Percentiles rank a stretch among this genome's conserved stretches.
These are phyloP conservation scores for Anastrepha obliqua DNA, from an alignment of 1,140 invertebrate species.

Conservation along the genomic window DNA sequence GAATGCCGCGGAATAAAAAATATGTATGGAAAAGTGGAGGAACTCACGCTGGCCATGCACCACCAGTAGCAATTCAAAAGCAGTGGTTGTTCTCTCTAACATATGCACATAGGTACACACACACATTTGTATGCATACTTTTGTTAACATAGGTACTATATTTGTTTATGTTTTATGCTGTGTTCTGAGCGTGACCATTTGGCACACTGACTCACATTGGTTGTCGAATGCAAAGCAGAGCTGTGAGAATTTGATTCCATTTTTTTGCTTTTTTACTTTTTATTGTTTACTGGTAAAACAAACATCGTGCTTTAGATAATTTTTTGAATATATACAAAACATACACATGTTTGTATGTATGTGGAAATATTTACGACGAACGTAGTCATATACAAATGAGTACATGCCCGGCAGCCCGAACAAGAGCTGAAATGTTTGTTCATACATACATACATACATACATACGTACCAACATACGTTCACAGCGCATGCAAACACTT, in stretches of 20 bases:
- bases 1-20: too few relatives aligned
- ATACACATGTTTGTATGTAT: not conserved
- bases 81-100: too few relatives aligned
- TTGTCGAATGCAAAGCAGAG: not conserved
- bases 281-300: slow-evolving; percentile 11
- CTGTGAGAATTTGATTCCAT: not conserved
- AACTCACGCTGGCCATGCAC: too few relatives aligned
- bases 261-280: not conserved
- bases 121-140: not conserved
- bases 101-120: not conserved
- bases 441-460: not conserved
- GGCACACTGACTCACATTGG: slow-evolving; percentile 52
- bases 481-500: not conserved
- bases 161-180: slow-evolving; percentile 12
- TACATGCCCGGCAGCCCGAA: not conserved
- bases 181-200: slow-evolving; percentile 33
- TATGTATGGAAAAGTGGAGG: too few relatives aligned
- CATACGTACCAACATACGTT: not conserved
- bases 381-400: not conserved
- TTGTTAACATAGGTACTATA: not conserved
- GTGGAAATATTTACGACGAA: not conserved
- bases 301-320: not conserved
- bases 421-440: too few relatives aligned
- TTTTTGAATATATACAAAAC: not conserved
- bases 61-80: too few relatives aligned